Evolutionary conservation across 1,140 invertebrate genomes (phyloP).

Genomic region (Hestina assimilis): DNA sequence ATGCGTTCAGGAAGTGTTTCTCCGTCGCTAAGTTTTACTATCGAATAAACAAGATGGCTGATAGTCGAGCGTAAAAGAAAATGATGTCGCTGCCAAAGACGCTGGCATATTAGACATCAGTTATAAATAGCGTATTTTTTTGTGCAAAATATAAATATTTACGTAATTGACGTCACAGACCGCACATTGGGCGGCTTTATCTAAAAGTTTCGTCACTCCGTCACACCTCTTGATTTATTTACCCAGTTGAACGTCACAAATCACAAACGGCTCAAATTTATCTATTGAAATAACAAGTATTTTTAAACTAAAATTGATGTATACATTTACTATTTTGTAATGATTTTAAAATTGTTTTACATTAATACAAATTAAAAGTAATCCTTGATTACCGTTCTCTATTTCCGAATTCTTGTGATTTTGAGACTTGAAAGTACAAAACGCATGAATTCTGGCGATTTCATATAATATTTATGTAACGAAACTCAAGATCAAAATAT

Average conservation of each 20-base stretch:
- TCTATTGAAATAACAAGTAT: too few relatives aligned
- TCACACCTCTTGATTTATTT: neutral
- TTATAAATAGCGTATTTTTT: constrained; percentile 2
- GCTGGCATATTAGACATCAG: neutral
- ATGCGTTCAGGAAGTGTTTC: too few relatives aligned
- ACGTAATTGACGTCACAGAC: neutral
- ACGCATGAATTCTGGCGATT: too few relatives aligned
- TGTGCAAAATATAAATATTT: neutral
- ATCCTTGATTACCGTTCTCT: too few relatives aligned
- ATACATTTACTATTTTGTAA: neutral
- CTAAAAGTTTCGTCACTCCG: neutral
- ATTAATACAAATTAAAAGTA: too few relatives aligned
- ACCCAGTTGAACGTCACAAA: neutral
- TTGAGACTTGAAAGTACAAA: too few relatives aligned
- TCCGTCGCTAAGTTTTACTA: too few relatives aligned
- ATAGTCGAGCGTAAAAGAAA: constrained; percentile 3
- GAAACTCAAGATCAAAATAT: too few relatives aligned
- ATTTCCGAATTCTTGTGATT: too few relatives aligned
- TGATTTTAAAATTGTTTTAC: neutral
- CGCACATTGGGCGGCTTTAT: neutral
- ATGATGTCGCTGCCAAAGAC: neutral
- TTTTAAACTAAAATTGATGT: neutral
- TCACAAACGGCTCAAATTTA: neutral
- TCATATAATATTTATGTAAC: too few relatives aligned
- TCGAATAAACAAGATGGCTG: neutral